These are phyloP conservation scores for Cryptocephalus moraei DNA, from an alignment of 2,888 invertebrate species.

Conservation along the genomic window DNA sequence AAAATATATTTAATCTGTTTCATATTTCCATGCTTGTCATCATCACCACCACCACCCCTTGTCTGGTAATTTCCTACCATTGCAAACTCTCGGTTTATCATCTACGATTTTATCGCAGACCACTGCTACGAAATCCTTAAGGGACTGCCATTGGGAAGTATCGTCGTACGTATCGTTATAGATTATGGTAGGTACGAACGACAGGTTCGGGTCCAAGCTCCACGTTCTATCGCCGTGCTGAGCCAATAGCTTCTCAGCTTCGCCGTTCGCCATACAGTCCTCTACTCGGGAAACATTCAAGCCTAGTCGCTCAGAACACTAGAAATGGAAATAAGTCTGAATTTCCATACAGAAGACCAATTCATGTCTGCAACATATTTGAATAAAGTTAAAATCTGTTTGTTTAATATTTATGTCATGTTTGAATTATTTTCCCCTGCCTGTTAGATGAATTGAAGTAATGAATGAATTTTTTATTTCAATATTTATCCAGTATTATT, in stretches of 20 bases:
- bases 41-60: background rate
- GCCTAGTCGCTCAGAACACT: slow-evolving; percentile 10
- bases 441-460: too few species aligned
- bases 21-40: background rate
- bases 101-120: slow-evolving; percentile 15
- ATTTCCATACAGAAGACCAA: too few species aligned
- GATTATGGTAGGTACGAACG: slow-evolving; percentile 37
- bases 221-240: slow-evolving; percentile 17
- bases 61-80: slow-evolving; percentile 6
- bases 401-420: too few species aligned
- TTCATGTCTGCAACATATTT: background rate
- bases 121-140: slow-evolving; percentile 17
- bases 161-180: slow-evolving; percentile 29
- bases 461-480: too few species aligned
- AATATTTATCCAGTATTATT: too few species aligned
- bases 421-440: too few species aligned
- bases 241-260: slow-evolving; percentile 10
- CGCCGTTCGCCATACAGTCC: slow-evolving; percentile 4
- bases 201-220: slow-evolving; percentile 23
- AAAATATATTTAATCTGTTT: too few species aligned
- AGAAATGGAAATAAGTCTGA: slow-evolving; percentile 1
- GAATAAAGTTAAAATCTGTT: background rate
- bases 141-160: slow-evolving; percentile 10
- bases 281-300: slow-evolving; percentile 5
- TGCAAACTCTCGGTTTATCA: slow-evolving; percentile 12